Evolutionary conservation across 2,888 invertebrate species (phyloP).

Genomic region (Lochmaea crataegi): DNA sequence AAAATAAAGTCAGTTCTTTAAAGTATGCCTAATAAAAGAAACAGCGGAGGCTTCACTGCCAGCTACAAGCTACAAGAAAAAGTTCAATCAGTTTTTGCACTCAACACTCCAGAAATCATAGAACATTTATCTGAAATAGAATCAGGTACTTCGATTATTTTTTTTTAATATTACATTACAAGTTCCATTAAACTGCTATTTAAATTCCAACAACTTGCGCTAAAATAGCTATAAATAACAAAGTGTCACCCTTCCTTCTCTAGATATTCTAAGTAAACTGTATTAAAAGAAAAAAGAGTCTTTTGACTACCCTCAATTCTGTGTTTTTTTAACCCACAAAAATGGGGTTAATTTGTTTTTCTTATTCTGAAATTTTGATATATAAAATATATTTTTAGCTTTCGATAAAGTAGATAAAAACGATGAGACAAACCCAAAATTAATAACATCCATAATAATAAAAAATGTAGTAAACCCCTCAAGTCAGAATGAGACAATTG

Average conservation of each 20-base stretch:
- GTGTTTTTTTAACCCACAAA: background rate
- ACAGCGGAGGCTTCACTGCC: background rate
- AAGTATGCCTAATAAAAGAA: background rate
- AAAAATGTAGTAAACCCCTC: constrained; percentile 17
- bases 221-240: background rate
- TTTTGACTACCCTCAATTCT: background rate
- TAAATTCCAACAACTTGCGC: background rate
- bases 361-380: background rate
- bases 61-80: background rate
- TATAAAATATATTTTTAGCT: background rate
- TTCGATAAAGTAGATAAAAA: background rate
- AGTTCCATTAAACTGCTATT: background rate
- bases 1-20: background rate
- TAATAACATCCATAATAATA: background rate
- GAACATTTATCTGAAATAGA: no score
- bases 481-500: constrained; percentile 14
- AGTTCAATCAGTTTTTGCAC: no score
- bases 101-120: no score
- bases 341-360: background rate
- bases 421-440: background rate
- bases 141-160: background rate
- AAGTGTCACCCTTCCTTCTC: background rate
- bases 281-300: background rate
- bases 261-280: background rate
- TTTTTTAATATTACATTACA: background rate